These are phyloP conservation scores for Arge pagana DNA, from an alignment of 2,888 invertebrate genomes.

Conservation along the genomic window DNA sequence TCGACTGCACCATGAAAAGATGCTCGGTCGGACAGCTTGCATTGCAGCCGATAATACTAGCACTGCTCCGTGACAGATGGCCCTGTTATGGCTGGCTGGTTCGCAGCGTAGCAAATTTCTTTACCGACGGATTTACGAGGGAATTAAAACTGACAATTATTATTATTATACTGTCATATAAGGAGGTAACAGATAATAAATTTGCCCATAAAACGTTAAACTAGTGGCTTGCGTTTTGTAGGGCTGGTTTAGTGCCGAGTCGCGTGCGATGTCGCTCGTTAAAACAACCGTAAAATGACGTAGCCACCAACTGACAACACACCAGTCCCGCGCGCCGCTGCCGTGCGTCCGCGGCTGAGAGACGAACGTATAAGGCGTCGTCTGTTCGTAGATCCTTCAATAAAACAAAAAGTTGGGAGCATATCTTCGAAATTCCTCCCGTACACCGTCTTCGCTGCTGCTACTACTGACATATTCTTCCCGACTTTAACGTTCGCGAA, in stretches of 20 bases:
- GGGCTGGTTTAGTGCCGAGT: slow-evolving; percentile 56
- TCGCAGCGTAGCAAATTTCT: slow-evolving; percentile 12
- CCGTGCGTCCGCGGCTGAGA: no score
- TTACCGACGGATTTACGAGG: slow-evolving; percentile 49
- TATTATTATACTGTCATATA: slow-evolving; percentile 56
- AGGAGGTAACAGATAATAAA: slow-evolving; percentile 59
- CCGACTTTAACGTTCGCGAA: no score
- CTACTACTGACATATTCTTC: no score
- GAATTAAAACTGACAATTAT: slow-evolving; percentile 58
- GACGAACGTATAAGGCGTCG: no score
- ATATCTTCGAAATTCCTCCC: no score
- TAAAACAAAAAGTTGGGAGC: no score
- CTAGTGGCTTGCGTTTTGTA: slow-evolving; percentile 56
- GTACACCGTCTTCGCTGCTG: no score
- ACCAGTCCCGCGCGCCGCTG: slow-evolving; percentile 28
- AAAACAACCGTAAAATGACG: slow-evolving; percentile 56
- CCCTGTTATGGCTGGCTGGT: slow-evolving; percentile 27
- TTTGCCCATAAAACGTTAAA: slow-evolving; percentile 56
- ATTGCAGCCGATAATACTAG: slow-evolving; percentile 7
- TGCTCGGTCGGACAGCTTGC: slow-evolving; percentile 4
- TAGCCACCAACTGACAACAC: slow-evolving; percentile 45
- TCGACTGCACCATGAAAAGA: not conserved
- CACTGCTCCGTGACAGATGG: slow-evolving; percentile 42
- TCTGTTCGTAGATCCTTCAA: no score
- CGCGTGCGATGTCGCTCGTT: slow-evolving; percentile 57